Conservation (phyloP, 2,888 invertebrate genomes). For the Criorhina ranunculi region DNA sequence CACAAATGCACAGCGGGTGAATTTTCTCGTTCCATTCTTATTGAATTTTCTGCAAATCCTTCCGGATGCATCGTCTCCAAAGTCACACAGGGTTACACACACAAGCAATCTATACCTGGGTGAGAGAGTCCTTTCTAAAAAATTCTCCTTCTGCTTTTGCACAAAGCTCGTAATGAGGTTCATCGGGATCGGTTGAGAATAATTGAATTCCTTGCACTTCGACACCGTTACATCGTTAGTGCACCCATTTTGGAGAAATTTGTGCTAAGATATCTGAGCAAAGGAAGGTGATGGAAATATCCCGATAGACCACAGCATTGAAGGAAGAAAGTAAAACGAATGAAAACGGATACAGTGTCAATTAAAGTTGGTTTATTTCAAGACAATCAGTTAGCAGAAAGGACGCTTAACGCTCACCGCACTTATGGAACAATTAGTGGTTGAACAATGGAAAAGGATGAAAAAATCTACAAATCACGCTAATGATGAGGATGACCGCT, state of each 20-base stretch:
- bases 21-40: constrained; percentile 49
- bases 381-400: constrained; percentile 14
- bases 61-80: constrained; percentile 51
- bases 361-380: constrained; percentile 24
- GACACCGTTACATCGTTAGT: constrained; percentile 66
- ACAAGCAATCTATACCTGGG: constrained; percentile 38
- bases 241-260: constrained; percentile 24
- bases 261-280: neutral
- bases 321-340: neutral
- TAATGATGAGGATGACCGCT: neutral
- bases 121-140: constrained; percentile 34
- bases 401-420: constrained; percentile 13
- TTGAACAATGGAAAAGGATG: neutral
- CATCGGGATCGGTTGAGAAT: constrained; percentile 57
- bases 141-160: constrained; percentile 21
- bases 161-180: constrained; percentile 68
- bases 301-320: neutral
- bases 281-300: neutral
- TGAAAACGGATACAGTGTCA: constrained; percentile 33
- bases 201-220: constrained; percentile 67
- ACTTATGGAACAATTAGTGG: constrained; percentile 23
- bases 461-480: constrained; percentile 2
- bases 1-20: constrained; percentile 42
- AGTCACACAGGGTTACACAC: constrained; percentile 25
- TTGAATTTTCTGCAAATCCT: constrained; percentile 31